A percentile compares a stretch with the other conserved stretches of the same genome.
Conservation (phyloP, 92 coral and sea anemone genomes). For the Porites evermanni region DNA sequence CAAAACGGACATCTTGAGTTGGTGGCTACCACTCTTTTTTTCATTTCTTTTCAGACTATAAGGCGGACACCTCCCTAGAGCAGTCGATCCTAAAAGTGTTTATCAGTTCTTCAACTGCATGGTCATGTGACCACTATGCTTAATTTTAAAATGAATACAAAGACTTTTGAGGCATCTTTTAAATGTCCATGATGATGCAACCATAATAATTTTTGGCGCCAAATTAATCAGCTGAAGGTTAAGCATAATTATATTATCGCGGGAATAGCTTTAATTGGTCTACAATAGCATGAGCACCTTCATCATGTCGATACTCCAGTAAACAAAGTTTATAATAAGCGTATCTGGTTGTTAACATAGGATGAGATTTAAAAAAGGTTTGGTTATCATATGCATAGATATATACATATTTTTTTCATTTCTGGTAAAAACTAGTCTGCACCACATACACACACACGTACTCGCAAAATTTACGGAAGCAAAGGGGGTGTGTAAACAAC, state of each 20-base stretch:
- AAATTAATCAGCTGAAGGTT: constrained; percentile 14
- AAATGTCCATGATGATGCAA: background rate
- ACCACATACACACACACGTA: background rate
- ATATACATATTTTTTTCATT: too few species aligned
- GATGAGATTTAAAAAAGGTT: background rate
- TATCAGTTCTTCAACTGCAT: too few species aligned
- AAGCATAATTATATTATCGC: constrained; percentile 39
- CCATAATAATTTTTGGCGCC: constrained; percentile 18
- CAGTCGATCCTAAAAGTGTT: too few species aligned
- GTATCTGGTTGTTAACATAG: background rate
- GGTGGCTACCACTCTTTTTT: too few species aligned
- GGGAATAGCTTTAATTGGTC: background rate
- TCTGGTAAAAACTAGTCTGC: background rate
- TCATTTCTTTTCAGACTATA: too few species aligned
- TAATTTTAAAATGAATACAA: too few species aligned
- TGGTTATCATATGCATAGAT: background rate
- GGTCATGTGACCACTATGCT: too few species aligned
- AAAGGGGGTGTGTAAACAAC: background rate
- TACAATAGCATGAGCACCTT: too few species aligned
- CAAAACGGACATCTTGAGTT: too few species aligned
- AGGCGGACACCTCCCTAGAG: too few species aligned
- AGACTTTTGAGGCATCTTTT: too few species aligned
- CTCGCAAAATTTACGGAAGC: background rate
- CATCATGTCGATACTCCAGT: too few species aligned
- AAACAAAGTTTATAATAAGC: background rate